Conservation (phyloP, 1,140 invertebrate genomes). For the Drosophila athabasca region DNA sequence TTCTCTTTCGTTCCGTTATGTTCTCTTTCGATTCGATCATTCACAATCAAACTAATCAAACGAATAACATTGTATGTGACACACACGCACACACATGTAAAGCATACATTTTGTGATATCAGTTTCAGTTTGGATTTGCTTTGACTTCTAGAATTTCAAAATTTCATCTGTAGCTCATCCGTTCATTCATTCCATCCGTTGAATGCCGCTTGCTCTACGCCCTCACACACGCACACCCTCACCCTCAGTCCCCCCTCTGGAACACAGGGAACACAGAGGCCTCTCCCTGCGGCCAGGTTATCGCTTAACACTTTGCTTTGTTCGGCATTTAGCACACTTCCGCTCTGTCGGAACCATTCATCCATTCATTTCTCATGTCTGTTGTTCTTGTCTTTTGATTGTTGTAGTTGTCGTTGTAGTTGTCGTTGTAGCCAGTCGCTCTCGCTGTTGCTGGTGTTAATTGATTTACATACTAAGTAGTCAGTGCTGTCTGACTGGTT, state of each 20-base stretch:
- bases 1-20: too few species aligned
- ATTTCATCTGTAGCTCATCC: slow-evolving; percentile 27
- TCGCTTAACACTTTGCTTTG: slow-evolving; percentile 60
- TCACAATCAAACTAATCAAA: slow-evolving; percentile 26
- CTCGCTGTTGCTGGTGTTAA: slow-evolving; percentile 28
- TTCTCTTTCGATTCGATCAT: slow-evolving; percentile 12
- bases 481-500: slow-evolving; percentile 7
- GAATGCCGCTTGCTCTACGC: slow-evolving; percentile 3
- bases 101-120: background rate
- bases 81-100: slow-evolving; percentile 15
- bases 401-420: background rate
- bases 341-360: slow-evolving; percentile 59
- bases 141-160: slow-evolving; percentile 61
- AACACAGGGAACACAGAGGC: too few species aligned
- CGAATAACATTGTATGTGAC: slow-evolving; percentile 6
- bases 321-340: slow-evolving; percentile 66
- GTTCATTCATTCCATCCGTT: slow-evolving; percentile 15
- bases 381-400: slow-evolving; percentile 8
- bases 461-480: slow-evolving; percentile 44
- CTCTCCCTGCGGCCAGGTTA: slow-evolving; percentile 26
- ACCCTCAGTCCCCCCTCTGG: too few species aligned
- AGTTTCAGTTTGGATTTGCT: slow-evolving; percentile 22
- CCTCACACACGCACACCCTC: too few species aligned
- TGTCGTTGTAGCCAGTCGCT: slow-evolving; percentile 1
- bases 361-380: slow-evolving; percentile 11